Evolutionary conservation across 2,888 invertebrate species (phyloP), one percentile per base, ranked within the genome.

Genomic region (Hermodice carunculata): DNA sequence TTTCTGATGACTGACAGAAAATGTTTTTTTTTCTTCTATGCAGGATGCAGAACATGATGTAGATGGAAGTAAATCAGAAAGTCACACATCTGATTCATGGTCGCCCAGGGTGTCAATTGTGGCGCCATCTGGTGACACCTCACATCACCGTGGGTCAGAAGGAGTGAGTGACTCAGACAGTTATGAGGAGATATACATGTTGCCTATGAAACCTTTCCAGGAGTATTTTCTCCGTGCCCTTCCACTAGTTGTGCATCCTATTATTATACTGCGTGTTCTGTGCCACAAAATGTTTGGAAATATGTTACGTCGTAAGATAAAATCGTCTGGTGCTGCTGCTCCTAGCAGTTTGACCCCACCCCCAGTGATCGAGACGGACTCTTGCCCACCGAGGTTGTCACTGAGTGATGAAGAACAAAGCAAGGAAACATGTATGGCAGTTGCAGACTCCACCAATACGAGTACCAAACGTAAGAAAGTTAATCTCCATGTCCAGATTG

Each of bases 241-340:
- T 64, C 88, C 89, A 1, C 83, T 88, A 70, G 85, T 89, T 11
- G 86, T 89, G 56, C 88, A 88, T 77, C 89, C 90, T 1, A 85
- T 89, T 37, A 88, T 90, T 56, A 82, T 90, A 42, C 80, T 90
- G 43, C 83, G 90, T 26, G 84, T 90, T 51, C 84, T 90, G 32
- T 87, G 89, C 64, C 89, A 90, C 78, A 86, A 89, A 63, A 83
- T 89, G 65, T 87, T 89, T 61, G 88, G 88, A 49, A 88, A 88
- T 62, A 86, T 87, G 87, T 85, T 88, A 40, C 85, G 88, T 11
- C 81, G 89, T 63, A 83, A 86, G 85, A 78, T 86, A 83, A 31
- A 19, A 19, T n/a, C 37, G 31, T 29, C 56, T 19, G 42, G 42
- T 40, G 46, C n/a, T n/a, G 46, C 17, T 46, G 86, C 86, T 74